phyloP scores from a whole-genome alignment of 2,113 vertebrate species.

The Serilophus lunatus region DNA sequence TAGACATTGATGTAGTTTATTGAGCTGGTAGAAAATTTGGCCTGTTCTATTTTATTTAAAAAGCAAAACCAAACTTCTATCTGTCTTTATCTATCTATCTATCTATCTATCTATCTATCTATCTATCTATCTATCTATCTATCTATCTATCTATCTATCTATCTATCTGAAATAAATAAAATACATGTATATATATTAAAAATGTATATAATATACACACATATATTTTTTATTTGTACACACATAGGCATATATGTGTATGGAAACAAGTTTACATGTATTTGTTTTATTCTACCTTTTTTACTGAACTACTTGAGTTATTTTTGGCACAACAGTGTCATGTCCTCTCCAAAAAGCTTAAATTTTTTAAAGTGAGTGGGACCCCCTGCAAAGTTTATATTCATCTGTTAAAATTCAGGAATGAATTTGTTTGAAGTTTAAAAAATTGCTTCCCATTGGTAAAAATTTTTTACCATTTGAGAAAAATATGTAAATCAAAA shows the following conservation, averaged over 20 bases:
- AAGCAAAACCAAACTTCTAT: too few species aligned
- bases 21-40: constrained; percentile 3
- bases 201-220: neutral
- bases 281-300: neutral
- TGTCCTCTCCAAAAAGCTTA: neutral
- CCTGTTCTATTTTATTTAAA: neutral
- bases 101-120: too few species aligned
- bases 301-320: neutral
- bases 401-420: neutral
- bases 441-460: neutral
- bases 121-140: too few species aligned
- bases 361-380: neutral
- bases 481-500: neutral
- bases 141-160: too few species aligned
- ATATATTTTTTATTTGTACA: neutral
- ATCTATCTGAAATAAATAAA: neutral
- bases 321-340: neutral
- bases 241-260: neutral
- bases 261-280: neutral
- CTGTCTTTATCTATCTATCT: too few species aligned
- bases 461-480: neutral
- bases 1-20: neutral
- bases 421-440: neutral
- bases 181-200: neutral
- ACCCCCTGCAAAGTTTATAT: neutral